These are phyloP conservation scores for Taeniopygia guttata DNA, from an alignment of 2,797 vertebrate species.

Conservation along the genomic window DNA sequence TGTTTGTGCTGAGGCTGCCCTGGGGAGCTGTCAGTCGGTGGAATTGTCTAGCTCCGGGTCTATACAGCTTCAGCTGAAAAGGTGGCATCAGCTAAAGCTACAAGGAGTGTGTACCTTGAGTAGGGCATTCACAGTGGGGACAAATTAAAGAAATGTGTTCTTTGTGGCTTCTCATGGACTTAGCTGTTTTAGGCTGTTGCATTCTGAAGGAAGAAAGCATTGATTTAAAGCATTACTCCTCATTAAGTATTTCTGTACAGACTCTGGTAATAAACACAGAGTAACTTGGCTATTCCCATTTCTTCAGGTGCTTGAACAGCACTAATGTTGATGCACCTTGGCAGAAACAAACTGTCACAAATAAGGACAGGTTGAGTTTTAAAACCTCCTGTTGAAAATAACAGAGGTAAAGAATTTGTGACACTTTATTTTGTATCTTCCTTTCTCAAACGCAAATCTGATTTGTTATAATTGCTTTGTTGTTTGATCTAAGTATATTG, in stretches of 20 bases:
- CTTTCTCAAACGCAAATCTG: neutral
- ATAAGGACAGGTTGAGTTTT: neutral
- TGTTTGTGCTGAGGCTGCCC: neutral
- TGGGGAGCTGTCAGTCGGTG: neutral
- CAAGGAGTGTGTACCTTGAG: neutral
- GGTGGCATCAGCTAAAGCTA: neutral
- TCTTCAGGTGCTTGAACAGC: neutral
- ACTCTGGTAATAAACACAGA: neutral
- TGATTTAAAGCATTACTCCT: neutral
- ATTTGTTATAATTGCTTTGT: neutral
- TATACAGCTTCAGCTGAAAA: neutral
- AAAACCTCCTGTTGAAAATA: neutral
- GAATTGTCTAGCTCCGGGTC: fast-evolving
- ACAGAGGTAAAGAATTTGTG: neutral
- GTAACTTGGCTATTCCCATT: neutral
- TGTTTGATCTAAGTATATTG: neutral
- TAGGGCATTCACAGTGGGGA: neutral
- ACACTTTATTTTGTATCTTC: neutral
- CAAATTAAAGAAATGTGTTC: neutral
- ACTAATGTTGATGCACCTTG: neutral
- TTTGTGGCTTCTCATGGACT: neutral
- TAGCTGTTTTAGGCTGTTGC: neutral
- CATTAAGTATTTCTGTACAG: neutral
- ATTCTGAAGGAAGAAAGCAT: neutral
- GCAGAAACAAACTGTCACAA: neutral